Evolutionary conservation across 2,888 invertebrate species (phyloP).

Genomic region (Parnassius orleans): DNA sequence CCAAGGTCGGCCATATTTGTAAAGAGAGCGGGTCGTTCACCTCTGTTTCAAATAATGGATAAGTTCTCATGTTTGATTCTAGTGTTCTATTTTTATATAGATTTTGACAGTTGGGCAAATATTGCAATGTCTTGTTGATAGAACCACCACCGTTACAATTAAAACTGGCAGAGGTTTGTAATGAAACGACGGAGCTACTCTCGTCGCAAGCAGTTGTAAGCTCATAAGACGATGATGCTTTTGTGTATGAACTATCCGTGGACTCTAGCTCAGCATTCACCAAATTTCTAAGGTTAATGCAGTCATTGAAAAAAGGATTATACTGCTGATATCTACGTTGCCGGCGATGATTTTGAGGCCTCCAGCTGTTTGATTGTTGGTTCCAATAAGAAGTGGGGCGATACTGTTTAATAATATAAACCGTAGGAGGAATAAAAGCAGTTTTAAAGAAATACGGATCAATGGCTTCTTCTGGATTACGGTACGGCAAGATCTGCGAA

Average conservation of each 20-base stretch:
- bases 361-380: not conserved
- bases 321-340: not conserved
- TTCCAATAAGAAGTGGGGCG: not conserved
- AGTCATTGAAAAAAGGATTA: not conserved
- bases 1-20: conserved; percentile 3
- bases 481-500: not conserved
- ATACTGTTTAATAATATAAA: not conserved
- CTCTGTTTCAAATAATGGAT: conserved; percentile 1
- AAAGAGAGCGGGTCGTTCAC: not conserved
- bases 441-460: not conserved
- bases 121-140: not conserved
- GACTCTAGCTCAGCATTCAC: not conserved
- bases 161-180: not conserved
- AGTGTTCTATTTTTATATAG: not conserved
- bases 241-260: not conserved
- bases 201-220: not conserved
- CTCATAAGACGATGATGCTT: not conserved
- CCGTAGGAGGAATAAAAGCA: not conserved
- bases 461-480: not conserved
- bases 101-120: not conserved
- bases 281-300: not conserved
- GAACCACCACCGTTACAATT: not conserved
- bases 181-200: not conserved
- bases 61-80: not conserved
- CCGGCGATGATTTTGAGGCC: not conserved